Base-by-base conservation (phyloP, 2,888 invertebrate species). In the Himalopsyche tibetana region DNA sequence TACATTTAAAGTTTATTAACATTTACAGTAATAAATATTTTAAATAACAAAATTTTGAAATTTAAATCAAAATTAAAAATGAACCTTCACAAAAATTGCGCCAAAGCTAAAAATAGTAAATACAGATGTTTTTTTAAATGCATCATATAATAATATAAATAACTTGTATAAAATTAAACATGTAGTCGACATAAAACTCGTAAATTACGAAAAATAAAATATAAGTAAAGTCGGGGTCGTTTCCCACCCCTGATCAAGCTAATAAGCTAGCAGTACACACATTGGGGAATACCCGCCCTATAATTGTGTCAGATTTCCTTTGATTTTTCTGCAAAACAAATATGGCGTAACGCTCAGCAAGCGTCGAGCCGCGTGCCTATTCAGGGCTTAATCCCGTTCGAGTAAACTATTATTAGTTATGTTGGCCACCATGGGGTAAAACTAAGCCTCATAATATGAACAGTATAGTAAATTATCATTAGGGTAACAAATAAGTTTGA, bases 401-500 rank as follows among this genome's bases (percentile, higher is more conserved):
- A 85, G 83, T 85, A 85, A 80, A 82, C 83, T 85, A 83, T 85
- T 85, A 85, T 85, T 85, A 81, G 80, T 36, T 74, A 36, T 36
- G 36, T 74, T 74, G 36, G 74, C 74, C 74, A 74, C 74, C 74
- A 38, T 74, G 74, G 74, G 74, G 74, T 74, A 74, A 74, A 74
- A 74, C 74, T 63, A 63, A 36, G 74, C 15, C 36, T 38, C 2
- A 74, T 74, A 74, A 74, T 74, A 74, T 36, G 28, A 74, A 12
- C 8, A 12, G 38, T 15, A 36, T 74, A 74, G 74, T 36, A 38
- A 36, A 74, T 74, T 74, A 36, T 28, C 28, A 63, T 63, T 63
- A 28, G 63, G 9, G n/a, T 63, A 63, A 28, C 63, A 63, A 19
- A 63, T 63, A 28, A 63, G 51, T 15, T 45, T 17, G n/a, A n/a